These are phyloP conservation scores for Spodoptera litura DNA, from an alignment of 1,140 invertebrate species.

Conservation along the genomic window DNA sequence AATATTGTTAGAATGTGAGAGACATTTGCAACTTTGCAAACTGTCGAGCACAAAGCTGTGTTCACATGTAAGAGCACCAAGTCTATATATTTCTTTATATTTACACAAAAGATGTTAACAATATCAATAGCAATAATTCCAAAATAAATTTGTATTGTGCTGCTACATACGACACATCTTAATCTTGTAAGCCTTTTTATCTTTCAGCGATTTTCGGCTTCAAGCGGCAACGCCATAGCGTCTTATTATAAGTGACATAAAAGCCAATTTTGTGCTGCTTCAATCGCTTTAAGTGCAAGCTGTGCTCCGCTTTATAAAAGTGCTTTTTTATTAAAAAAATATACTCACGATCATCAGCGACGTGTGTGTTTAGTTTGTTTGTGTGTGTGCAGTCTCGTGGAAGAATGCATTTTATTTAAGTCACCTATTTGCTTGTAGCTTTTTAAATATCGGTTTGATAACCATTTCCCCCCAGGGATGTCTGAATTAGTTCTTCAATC, in stretches of 20 bases:
- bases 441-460: neutral
- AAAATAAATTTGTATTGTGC: neutral
- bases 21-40: neutral
- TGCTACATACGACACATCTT: constrained; percentile 9
- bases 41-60: neutral
- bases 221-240: constrained; percentile 32
- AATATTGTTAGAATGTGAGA: neutral
- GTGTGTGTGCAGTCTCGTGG: constrained; percentile 64
- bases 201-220: constrained; percentile 34
- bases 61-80: constrained; percentile 7
- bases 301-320: constrained; percentile 51
- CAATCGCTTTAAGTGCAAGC: constrained; percentile 46
- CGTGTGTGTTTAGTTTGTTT: constrained; percentile 63
- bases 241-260: constrained; percentile 21
- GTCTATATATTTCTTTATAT: neutral
- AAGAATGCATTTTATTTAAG: neutral
- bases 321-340: constrained; percentile 56
- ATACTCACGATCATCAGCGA: constrained; percentile 68
- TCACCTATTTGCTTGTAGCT: neutral
- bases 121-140: neutral
- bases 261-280: constrained; percentile 38
- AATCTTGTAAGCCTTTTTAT: constrained; percentile 22
- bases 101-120: too few species aligned
- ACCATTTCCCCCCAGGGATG: neutral
- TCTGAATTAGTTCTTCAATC: neutral